Evolutionary conservation across 2,797 vertebrate genomes (phyloP), one percentile per base, ranked within the genome.

Genomic region (Silurus aristotelis): DNA sequence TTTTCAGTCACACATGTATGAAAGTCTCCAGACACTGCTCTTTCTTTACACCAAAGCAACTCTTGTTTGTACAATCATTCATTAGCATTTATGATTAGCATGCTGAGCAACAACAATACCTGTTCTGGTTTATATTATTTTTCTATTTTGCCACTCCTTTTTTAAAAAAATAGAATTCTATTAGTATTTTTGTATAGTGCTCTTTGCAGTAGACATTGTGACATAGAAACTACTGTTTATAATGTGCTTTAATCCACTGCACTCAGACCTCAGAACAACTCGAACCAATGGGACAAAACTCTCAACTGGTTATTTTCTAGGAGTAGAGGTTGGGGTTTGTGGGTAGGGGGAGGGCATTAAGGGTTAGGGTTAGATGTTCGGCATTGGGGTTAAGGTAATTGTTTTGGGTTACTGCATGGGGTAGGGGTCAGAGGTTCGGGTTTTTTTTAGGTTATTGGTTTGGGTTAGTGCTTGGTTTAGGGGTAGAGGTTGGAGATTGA

Each of bases 31-130:
- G 52, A 20, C 15, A 5, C 27, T 55, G 20, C 58, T 76, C 25
- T 31, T 76, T 76, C 52, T 31, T 31, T 31, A 31, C 17, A 31
- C 55, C 55, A 76, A 58, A 76, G 55, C 73, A 82, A 9, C 10
- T 20, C 27, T 15, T 60, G 31, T 64, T 31, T 78, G 64, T 20
- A 13, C n/a, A 73, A 63, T 68, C 64, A 68, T 58, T 84, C 46
- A 58, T 67, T 66, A 67, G 48, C 48, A 64, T 70, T 75, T 55
- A 55, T 64, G 52, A 68, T 79, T 60, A 61, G 31, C 52, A 38
- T 58, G 12, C 75, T 48, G 52, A 84, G 63, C 2, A 56, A 64
- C 52, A 76, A 60, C 17, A 71, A 27, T 76, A 15, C 52, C 73
- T 56, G 72, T 27, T 27, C 52, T 3, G 0, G 5, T 55, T 17